phyloP scores from a whole-genome alignment of 37 sponge, comb jelly and placozoan species.

The Bolinopsis microptera region DNA sequence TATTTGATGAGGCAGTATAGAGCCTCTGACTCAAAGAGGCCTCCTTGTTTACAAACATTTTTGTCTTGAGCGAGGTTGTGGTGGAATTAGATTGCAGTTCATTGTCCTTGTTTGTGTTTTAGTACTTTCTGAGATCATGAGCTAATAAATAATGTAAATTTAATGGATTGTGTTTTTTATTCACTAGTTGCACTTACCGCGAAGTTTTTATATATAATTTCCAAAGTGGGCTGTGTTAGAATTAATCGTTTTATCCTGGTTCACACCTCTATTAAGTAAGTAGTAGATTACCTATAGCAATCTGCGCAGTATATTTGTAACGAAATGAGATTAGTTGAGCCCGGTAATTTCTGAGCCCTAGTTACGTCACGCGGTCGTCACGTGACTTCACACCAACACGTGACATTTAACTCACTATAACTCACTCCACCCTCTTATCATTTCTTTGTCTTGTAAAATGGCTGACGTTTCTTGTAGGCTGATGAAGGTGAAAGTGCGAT shows the following conservation, averaged over 20 bases:
- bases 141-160: no score
- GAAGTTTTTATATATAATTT: no score
- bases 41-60: background rate
- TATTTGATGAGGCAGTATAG: background rate
- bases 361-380: background rate
- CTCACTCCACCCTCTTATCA: background rate
- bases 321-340: background rate
- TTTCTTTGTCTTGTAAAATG: background rate
- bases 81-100: no score
- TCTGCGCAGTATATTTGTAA: no score
- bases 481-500: slow-evolving; percentile 50
- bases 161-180: no score
- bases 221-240: no score
- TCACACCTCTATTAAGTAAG: no score
- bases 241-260: no score
- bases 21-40: background rate
- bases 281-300: no score
- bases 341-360: background rate
- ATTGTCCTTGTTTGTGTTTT: no score
- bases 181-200: no score
- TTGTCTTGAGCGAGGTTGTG: background rate
- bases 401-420: background rate
- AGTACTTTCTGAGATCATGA: no score
- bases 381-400: background rate
- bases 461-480: background rate